These are phyloP conservation scores for Rhyacophila brunnea DNA, from an alignment of 1,140 invertebrate species.

Conservation along the genomic window DNA sequence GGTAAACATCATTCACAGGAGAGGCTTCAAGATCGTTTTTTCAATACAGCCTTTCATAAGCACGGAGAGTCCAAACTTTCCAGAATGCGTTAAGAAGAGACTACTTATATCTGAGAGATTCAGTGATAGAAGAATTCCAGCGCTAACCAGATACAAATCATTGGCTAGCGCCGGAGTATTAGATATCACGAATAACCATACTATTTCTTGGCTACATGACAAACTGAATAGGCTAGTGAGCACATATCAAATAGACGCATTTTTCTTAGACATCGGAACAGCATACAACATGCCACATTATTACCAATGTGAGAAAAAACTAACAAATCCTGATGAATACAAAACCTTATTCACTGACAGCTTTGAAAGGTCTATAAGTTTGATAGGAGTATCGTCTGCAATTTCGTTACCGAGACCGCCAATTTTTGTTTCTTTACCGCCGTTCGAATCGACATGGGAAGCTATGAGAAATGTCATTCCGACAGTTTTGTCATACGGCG, in stretches of 20 bases:
- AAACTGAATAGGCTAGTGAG: slow-evolving; percentile 70
- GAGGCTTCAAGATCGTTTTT: slow-evolving; percentile 82
- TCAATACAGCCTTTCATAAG: slow-evolving; percentile 85
- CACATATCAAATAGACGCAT: slow-evolving; percentile 81
- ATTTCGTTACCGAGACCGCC: slow-evolving; percentile 78
- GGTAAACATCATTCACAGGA: slow-evolving; percentile 75
- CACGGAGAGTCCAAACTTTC: slow-evolving; percentile 78
- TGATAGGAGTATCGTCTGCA: slow-evolving; percentile 82
- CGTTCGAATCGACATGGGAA: slow-evolving; percentile 85
- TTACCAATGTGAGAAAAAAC: slow-evolving; percentile 69
- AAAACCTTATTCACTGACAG: slow-evolving; percentile 70
- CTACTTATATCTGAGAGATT: slow-evolving; percentile 70
- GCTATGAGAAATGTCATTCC: slow-evolving; percentile 82
- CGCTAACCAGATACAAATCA: slow-evolving; percentile 73
- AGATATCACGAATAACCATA: slow-evolving; percentile 80
- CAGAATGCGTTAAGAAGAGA: slow-evolving; percentile 69
- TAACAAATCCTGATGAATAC: slow-evolving; percentile 80
- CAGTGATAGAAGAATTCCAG: slow-evolving; percentile 71
- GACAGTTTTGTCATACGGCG: slow-evolving; percentile 81
- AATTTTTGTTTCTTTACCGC: slow-evolving; percentile 83
- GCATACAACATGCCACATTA: slow-evolving; percentile 84
- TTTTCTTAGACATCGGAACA: slow-evolving; percentile 88
- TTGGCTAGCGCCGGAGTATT: slow-evolving; percentile 75
- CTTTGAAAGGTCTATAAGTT: slow-evolving; percentile 62
- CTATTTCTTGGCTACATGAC: slow-evolving; percentile 74